phyloP scores from a whole-genome alignment of 2,888 invertebrate genomes.

The Agrotis exclamationis region DNA sequence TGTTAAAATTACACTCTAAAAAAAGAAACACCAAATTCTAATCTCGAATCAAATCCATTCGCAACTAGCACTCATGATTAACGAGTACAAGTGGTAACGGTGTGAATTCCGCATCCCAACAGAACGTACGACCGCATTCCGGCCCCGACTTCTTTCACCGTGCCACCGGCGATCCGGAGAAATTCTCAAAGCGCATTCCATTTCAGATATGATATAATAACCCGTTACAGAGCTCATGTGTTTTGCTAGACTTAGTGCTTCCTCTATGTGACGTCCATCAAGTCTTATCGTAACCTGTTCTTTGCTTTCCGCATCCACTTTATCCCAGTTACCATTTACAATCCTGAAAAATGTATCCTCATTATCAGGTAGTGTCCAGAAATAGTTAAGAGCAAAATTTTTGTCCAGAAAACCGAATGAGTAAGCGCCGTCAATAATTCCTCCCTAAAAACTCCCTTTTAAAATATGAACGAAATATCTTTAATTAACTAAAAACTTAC shows the following conservation, averaged over 20 bases:
- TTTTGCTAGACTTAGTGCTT: slow-evolving; percentile 61
- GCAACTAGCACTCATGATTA: slow-evolving; percentile 59
- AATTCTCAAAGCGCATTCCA: slow-evolving; percentile 77
- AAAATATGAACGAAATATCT: too few species aligned
- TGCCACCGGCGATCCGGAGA: slow-evolving; percentile 71
- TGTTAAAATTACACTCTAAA: neutral
- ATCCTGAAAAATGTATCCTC: neutral
- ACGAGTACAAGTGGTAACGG: slow-evolving; percentile 68
- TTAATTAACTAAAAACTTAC: too few species aligned
- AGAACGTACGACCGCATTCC: slow-evolving; percentile 77
- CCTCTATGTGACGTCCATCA: slow-evolving; percentile 35
- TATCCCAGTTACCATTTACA: neutral
- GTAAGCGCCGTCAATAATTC: neutral
- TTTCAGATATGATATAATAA: slow-evolving; percentile 73
- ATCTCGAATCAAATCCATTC: slow-evolving; percentile 54
- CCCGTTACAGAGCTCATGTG: slow-evolving; percentile 66
- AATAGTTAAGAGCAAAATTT: neutral
- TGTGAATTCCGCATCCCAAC: slow-evolving; percentile 67
- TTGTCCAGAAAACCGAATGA: neutral
- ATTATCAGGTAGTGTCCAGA: neutral
- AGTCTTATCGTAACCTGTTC: slow-evolving; percentile 17
- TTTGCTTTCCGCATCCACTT: slow-evolving; percentile 11
- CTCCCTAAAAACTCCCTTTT: neutral
- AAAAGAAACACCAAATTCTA: slow-evolving; percentile 23
- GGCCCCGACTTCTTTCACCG: slow-evolving; percentile 73